Conservation (phyloP, 2,113 vertebrate species). For the Xyliphius kryptos region DNA sequence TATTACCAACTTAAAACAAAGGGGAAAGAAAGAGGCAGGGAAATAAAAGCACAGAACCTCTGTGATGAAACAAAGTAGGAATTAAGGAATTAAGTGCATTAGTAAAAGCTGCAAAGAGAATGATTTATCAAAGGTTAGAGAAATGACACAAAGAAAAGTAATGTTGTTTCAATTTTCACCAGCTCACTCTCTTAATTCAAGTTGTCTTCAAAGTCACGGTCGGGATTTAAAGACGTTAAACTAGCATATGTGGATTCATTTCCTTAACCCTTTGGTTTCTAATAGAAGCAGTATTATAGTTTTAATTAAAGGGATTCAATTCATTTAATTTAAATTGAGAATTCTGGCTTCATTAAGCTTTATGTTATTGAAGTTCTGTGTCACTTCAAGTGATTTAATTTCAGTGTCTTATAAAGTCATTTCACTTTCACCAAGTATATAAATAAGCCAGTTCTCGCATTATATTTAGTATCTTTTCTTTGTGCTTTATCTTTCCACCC, state of each 20-base stretch:
- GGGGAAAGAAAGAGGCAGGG: background rate
- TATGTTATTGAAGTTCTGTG: slow-evolving; percentile 20
- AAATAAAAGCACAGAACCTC: background rate
- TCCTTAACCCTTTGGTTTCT: background rate
- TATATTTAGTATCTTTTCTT: slow-evolving; percentile 18
- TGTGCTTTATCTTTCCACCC: too few species aligned
- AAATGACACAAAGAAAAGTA: background rate
- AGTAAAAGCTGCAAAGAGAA: background rate
- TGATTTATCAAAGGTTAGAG: background rate
- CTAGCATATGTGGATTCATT: background rate
- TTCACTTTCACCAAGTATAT: slow-evolving; percentile 13
- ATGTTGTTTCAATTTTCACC: background rate
- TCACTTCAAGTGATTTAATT: slow-evolving; percentile 7
- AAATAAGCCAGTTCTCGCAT: slow-evolving; percentile 22
- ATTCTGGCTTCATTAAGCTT: slow-evolving; percentile 26
- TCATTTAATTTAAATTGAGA: slow-evolving; percentile 18
- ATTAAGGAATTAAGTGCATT: background rate
- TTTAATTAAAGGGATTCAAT: slow-evolving; percentile 3
- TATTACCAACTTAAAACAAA: background rate
- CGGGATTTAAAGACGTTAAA: background rate
- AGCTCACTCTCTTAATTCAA: background rate
- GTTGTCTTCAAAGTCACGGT: background rate
- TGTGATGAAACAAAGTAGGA: background rate
- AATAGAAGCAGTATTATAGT: background rate
- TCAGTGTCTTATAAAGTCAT: slow-evolving; percentile 19